Percentiles rank a stretch among this genome's conserved stretches.
These are phyloP conservation scores for Hydractinia echinata DNA, from an alignment of 30 jellyfish, hydroid and myxozoan species.

Conservation along the genomic window DNA sequence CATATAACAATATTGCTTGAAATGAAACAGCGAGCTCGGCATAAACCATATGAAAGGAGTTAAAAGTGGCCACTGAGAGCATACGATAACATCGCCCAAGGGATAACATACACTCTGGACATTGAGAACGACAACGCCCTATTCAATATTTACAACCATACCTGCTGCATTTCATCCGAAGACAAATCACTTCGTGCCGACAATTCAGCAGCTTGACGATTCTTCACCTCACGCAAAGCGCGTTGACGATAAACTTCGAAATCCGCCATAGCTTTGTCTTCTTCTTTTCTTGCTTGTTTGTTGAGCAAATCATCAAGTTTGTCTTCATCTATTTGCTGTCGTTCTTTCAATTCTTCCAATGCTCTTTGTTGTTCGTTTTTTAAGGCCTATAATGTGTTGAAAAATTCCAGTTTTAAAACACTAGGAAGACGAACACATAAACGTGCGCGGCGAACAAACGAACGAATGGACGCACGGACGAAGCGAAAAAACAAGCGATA, in stretches of 20 bases:
- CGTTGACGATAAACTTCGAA: slow-evolving; percentile 68
- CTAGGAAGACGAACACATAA: neutral
- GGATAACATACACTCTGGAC: too few species aligned
- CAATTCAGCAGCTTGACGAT: slow-evolving; percentile 82
- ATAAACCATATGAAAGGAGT: too few species aligned
- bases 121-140: too few species aligned
- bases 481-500: too few species aligned
- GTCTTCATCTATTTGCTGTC: slow-evolving; percentile 52
- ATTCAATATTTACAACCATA: neutral
- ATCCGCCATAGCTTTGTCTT: slow-evolving; percentile 52
- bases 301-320: slow-evolving; percentile 53
- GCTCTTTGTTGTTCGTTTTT: slow-evolving; percentile 76
- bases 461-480: too few species aligned
- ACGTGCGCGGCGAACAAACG: neutral
- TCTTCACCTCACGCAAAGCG: slow-evolving; percentile 61
- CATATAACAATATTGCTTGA: too few species aligned
- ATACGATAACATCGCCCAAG: too few species aligned
- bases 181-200: slow-evolving; percentile 68
- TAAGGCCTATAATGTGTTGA: slow-evolving; percentile 46
- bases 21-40: too few species aligned
- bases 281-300: slow-evolving; percentile 63
- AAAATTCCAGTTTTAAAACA: neutral
- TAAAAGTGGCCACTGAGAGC: too few species aligned
- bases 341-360: slow-evolving; percentile 65
- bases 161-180: slow-evolving; percentile 21